Base-by-base conservation (phyloP, 2,888 invertebrate genomes). In the Coelopa pilipes region DNA sequence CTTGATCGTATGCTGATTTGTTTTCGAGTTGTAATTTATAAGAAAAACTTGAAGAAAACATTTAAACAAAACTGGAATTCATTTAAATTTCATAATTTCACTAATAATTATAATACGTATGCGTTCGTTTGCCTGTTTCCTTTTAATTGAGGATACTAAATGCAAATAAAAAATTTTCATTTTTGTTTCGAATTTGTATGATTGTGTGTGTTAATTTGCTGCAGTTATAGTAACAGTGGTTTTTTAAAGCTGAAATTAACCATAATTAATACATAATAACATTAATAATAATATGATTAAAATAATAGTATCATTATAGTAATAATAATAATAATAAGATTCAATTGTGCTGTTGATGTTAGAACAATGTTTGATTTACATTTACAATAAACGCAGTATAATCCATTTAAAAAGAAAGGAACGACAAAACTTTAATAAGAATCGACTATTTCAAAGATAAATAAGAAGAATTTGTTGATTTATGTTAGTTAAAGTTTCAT, bases 11-110 rank as follows among this genome's bases (percentile, higher is more conserved):
- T 53, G 53, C 53, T 53, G 53, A 34, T 53, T 13, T 2, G 53
- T 53, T 53, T 53, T 11, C 49, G 59, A 67, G 66, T 75, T 72
- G 59, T 67, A 70, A 74, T 60, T 66, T 74, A 72, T 49, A 66
- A 66, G 49, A 66, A 15, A 47, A 21, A 13, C 15, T 60, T 12
- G 60, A 24, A 60, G 60, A 60, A 19, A 15, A 53, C 53, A 34
- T 62, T 24, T 62, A 62, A 66, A 50, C 19, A 66, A 49, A 19
- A 66, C 50, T 21, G 34, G 34, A 62, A 62, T 34, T 34, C 34
- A 60, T 34, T 19, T 59, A 19, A 59, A 24, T 59, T 59, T 59
- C 19, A 60, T 7, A 55, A 69, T 67, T 55, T 68, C 66, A 59
- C 47, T 59, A 70, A 70, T 13, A 59, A 45, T 34, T 57, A 70